Conservation (phyloP, 2,888 invertebrate genomes). For the Trypoxylon attenuatum region DNA sequence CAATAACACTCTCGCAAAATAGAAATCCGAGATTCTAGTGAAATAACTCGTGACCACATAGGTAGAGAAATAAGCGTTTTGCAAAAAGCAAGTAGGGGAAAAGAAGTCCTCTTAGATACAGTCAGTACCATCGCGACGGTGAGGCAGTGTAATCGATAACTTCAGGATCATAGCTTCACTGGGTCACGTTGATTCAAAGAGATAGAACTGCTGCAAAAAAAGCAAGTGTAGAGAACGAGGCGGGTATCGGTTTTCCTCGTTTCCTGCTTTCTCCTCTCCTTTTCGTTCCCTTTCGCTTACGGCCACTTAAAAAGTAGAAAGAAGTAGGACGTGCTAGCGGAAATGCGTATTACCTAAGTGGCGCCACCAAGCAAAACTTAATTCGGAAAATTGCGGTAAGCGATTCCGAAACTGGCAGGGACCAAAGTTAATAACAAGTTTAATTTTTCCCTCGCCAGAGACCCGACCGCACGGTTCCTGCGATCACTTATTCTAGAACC, state of each 20-base stretch:
- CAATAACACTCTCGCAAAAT: too few relatives aligned
- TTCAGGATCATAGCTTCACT: conserved; percentile 18
- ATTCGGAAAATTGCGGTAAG: conserved; percentile 29
- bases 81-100: conserved; percentile 9
- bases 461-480: too few relatives aligned
- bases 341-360: conserved; percentile 22
- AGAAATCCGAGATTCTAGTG: too few relatives aligned
- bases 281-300: neutral
- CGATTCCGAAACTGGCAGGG: conserved; percentile 23
- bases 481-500: too few relatives aligned
- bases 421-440: neutral
- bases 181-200: conserved; percentile 37
- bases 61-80: conserved; percentile 6
- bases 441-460: too few relatives aligned
- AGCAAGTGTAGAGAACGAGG: conserved; percentile 13
- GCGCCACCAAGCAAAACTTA: conserved; percentile 9
- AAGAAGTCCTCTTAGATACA: conserved; percentile 6
- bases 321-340: neutral
- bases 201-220: conserved; percentile 39
- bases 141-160: conserved; percentile 24
- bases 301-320: conserved; percentile 4
- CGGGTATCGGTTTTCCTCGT: conserved; percentile 9
- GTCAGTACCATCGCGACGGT: neutral
- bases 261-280: neutral
- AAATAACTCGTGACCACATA: conserved; percentile 4